Percentiles rank a stretch among this genome's conserved stretches.
phyloP scores from a whole-genome alignment of 2,113 vertebrate genomes.

The Tyrannus savana region DNA sequence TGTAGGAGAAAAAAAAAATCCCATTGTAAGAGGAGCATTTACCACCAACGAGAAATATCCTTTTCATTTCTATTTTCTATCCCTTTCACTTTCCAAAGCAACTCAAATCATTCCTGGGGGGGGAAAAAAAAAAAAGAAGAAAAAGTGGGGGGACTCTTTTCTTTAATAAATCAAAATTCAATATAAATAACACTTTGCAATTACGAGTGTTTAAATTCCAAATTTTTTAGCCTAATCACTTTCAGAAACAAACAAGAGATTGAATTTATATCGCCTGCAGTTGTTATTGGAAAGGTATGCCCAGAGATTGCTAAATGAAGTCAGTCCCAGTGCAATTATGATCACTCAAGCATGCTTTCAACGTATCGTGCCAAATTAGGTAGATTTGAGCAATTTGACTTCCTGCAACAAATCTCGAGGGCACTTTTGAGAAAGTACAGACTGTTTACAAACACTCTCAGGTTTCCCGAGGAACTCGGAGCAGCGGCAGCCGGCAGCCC shows the following conservation, averaged over 20 bases:
- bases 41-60: neutral
- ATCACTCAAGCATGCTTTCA: conserved; percentile 83
- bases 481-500: neutral
- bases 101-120: conserved; percentile 47
- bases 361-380: conserved; percentile 85
- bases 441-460: conserved; percentile 89
- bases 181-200: conserved; percentile 76
- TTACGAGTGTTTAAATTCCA: conserved; percentile 78
- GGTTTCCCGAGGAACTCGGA: conserved; percentile 72
- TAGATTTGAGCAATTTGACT: conserved; percentile 87
- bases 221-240: conserved; percentile 81
- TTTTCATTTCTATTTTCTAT: neutral
- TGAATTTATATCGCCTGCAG: conserved; percentile 78
- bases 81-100: conserved; percentile 7
- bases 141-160: conserved; percentile 24
- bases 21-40: neutral
- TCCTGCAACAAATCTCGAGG: conserved; percentile 81
- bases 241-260: conserved; percentile 77
- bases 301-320: conserved; percentile 80
- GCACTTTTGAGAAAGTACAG: conserved; percentile 87
- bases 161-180: conserved; percentile 77
- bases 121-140: neutral
- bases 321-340: conserved; percentile 82
- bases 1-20: neutral
- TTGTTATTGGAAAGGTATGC: conserved; percentile 82